Base-by-base conservation (phyloP, 2,113 vertebrate species). In the Mus spicilegus region DNA sequence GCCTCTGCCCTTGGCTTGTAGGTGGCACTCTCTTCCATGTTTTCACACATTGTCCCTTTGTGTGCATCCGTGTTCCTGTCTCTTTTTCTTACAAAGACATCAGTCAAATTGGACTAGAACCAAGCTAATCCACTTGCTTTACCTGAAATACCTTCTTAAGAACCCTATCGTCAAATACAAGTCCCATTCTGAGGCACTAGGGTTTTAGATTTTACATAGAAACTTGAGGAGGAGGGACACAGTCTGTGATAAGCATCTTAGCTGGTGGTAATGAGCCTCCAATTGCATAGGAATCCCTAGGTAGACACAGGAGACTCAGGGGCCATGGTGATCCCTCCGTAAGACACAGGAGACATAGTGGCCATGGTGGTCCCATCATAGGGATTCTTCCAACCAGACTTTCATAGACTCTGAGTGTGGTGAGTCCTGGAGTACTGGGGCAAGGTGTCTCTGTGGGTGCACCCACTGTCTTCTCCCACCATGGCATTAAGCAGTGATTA, bases 31-130 rank as follows among this genome's bases (percentile, higher is more conserved):
- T 49, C 28, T 65, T 30, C 14, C 4, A 26, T n/a, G 54, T 42
- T 39, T 54, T 73, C 30, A 30, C 2, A 1, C 3, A 0, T n/a
- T 56, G 8, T 0, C 4, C 19, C 24, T 30, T 42, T 63, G 65
- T 46, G 9, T 65, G 13, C 75, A 10, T 30, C 36, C 0, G 33
- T 8, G 8, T 70, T 30, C 76, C 16, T 7, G 26, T 90, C 14
- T 26, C 75, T 10, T 89, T 28, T n/a, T 54, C 39, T 30, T 61
- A 6, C 7, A 26, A 19, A 4, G 76, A 90, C 26, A 28, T 30
- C 20, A 80, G 42, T 51, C 20, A 26, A 17, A n/a, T 9, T 12
- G 30, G n/a, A 26, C 16, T 46, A 49, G 58, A 14, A 51, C 26
- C 67, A n/a, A 76, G 12, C 2, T 1, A 5, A 24, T 39, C 36